phyloP scores from a whole-genome alignment of 2,113 vertebrate species.

The Spea bombifrons region DNA sequence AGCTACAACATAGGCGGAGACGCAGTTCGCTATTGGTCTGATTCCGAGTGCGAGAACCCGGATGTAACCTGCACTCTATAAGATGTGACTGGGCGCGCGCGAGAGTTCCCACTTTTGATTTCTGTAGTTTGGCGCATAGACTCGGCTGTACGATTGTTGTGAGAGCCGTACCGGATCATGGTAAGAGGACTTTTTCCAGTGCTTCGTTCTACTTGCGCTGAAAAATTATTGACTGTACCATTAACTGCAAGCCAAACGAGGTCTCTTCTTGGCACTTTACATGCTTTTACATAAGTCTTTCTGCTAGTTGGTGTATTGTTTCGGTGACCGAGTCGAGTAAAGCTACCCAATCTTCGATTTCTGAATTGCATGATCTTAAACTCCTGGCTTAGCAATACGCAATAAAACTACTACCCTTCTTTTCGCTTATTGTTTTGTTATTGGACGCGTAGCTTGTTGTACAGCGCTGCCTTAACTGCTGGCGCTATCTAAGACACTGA shows the following conservation, averaged over 20 bases:
- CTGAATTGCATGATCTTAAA: too few species aligned
- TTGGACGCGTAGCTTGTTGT: too few species aligned
- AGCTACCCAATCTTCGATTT: too few species aligned
- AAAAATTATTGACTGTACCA: too few species aligned
- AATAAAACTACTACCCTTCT: neutral
- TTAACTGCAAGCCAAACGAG: too few species aligned
- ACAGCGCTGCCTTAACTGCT: too few species aligned
- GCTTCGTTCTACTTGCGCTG: too few species aligned
- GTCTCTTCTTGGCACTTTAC: too few species aligned
- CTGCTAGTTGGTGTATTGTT: too few species aligned
- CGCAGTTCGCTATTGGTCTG: neutral
- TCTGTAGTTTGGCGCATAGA: neutral
- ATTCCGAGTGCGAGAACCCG: neutral
- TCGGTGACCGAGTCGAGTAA: too few species aligned
- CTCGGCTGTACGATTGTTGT: neutral
- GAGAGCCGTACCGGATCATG: neutral
- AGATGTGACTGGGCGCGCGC: neutral
- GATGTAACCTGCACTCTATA: neutral
- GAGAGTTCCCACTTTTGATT: neutral
- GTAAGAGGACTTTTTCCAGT: neutral
- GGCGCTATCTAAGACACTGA: too few species aligned
- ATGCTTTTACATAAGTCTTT: too few species aligned
- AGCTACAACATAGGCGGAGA: neutral
- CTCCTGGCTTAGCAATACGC: neutral
- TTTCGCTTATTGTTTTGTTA: neutral